Percentiles rank a stretch among this genome's conserved stretches.
These are phyloP conservation scores for Germaria angustata DNA, from an alignment of 2,888 invertebrate species.

Conservation along the genomic window DNA sequence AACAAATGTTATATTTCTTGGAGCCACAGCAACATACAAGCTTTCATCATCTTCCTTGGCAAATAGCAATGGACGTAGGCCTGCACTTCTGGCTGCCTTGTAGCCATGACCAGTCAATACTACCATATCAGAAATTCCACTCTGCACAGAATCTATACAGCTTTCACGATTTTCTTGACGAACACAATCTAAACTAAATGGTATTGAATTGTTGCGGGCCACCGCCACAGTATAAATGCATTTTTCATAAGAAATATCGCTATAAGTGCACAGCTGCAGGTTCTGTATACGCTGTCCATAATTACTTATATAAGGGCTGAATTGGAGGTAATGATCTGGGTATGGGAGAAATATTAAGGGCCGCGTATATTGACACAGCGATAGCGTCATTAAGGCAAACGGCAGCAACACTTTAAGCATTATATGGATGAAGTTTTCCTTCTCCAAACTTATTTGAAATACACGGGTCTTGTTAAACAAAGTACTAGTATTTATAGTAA, in stretches of 20 bases:
- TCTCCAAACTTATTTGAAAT: background rate
- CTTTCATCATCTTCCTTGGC: constrained; percentile 60
- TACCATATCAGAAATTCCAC: constrained; percentile 48
- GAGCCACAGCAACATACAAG: constrained; percentile 67
- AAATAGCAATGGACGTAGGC: constrained; percentile 62
- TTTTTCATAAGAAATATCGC: constrained; percentile 49
- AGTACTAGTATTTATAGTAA: constrained; percentile 27
- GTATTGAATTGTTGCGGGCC: constrained; percentile 55
- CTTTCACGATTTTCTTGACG: constrained; percentile 30
- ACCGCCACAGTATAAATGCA: constrained; percentile 54
- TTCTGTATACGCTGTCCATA: background rate
- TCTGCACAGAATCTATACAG: constrained; percentile 57
- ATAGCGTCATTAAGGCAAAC: constrained; percentile 9
- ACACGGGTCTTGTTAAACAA: background rate
- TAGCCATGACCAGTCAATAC: constrained; percentile 65
- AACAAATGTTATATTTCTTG: constrained; percentile 58
- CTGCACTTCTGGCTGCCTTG: constrained; percentile 49
- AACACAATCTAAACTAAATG: constrained; percentile 59
- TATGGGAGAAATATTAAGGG: background rate
- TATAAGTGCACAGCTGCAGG: constrained; percentile 59
- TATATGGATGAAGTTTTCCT: background rate
- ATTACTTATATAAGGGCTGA: background rate
- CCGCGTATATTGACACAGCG: constrained; percentile 11
- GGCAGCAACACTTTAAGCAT: constrained; percentile 15
- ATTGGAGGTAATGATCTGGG: background rate